Evolutionary conservation across 2,888 invertebrate genomes (phyloP).

Genomic region (Apamea anceps): DNA sequence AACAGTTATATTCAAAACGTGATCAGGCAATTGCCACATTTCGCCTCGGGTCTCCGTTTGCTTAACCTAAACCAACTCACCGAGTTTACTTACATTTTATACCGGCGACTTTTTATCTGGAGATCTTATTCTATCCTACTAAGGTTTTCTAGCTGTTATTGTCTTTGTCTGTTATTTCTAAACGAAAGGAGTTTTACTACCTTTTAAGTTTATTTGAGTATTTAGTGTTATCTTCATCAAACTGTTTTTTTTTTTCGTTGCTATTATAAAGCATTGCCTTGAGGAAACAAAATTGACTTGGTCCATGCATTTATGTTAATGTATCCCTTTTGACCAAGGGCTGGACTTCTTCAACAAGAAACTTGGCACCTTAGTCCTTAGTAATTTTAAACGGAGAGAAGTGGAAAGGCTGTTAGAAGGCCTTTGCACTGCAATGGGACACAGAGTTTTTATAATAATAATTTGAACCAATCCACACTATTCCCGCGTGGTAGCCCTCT

Average conservation of each 20-base stretch:
- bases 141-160: slow-evolving; percentile 37
- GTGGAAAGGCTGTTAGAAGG: too few species aligned
- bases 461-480: background rate
- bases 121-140: slow-evolving; percentile 43
- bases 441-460: too few species aligned
- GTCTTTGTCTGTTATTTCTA: slow-evolving; percentile 27
- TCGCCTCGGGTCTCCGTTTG: slow-evolving; percentile 51
- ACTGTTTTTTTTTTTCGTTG: background rate
- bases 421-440: too few species aligned
- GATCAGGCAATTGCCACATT: slow-evolving; percentile 58
- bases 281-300: background rate
- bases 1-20: slow-evolving; percentile 56
- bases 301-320: background rate
- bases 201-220: background rate
- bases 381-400: too few species aligned
- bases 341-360: too few species aligned
- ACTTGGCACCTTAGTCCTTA: too few species aligned
- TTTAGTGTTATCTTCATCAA: slow-evolving; percentile 9
- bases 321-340: background rate
- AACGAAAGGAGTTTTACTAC: slow-evolving; percentile 10
- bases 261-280: background rate
- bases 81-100: slow-evolving; percentile 48
- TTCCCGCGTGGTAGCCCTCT: background rate
- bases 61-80: slow-evolving; percentile 49
- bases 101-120: slow-evolving; percentile 46